These are phyloP conservation scores for Sebastes flavidus DNA, from an alignment of 2,797 vertebrate genomes.

Conservation along the genomic window DNA sequence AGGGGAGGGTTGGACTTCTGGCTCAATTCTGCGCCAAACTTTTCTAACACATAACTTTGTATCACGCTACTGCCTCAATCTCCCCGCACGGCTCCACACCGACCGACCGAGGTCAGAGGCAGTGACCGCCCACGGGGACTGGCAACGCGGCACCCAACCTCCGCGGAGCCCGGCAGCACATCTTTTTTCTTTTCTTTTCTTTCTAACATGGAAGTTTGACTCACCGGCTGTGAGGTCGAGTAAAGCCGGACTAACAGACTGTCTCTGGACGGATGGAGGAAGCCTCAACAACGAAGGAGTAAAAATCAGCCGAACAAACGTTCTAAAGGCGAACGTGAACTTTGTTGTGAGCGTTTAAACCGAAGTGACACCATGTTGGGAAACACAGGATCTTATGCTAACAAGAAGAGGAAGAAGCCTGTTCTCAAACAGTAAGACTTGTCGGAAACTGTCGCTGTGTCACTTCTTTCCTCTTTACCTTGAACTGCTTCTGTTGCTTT, in stretches of 20 bases:
- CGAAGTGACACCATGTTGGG: constrained; percentile 71
- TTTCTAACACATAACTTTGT: neutral
- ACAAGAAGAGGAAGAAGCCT: constrained; percentile 87
- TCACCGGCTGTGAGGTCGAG: neutral
- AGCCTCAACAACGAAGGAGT: neutral
- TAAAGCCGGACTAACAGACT: neutral
- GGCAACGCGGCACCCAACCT: constrained; percentile 31
- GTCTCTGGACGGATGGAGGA: neutral
- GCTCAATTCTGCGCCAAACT: constrained; percentile 21
- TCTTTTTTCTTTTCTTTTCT: neutral
- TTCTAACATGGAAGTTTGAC: neutral
- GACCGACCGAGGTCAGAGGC: constrained; percentile 45
- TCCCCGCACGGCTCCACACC: constrained; percentile 5
- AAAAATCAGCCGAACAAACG: constrained; percentile 1
- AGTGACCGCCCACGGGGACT: constrained; percentile 32
- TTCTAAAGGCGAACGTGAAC: neutral
- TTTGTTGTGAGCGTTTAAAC: neutral
- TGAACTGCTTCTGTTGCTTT: neutral
- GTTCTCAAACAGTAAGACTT: constrained; percentile 83
- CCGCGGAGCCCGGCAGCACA: neutral
- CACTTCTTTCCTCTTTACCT: too few relatives aligned
- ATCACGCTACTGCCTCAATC: neutral
- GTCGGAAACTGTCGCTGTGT: neutral
- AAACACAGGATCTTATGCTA: constrained; percentile 78
- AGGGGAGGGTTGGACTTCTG: constrained; percentile 46